Conservation (phyloP, 2,888 invertebrate genomes). For the Pseudeuparius sepicola region DNA sequence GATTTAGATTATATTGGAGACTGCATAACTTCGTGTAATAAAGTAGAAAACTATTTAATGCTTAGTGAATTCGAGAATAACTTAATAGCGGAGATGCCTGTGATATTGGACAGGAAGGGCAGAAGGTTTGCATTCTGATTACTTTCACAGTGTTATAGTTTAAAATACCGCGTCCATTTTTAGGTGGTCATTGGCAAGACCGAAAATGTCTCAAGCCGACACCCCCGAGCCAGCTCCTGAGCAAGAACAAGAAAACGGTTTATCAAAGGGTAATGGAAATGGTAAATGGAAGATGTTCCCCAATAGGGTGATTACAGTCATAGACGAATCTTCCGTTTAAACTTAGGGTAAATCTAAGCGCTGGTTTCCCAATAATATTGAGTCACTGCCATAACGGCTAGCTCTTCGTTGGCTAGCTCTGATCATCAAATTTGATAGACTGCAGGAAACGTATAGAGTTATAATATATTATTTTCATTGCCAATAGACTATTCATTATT, state of each 20-base stretch:
- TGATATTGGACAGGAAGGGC: constrained; percentile 59
- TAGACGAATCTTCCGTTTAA: constrained; percentile 61
- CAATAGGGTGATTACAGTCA: constrained; percentile 65
- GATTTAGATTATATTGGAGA: constrained; percentile 72
- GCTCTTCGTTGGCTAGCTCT: no score
- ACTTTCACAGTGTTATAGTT: not conserved
- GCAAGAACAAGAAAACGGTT: constrained; percentile 43
- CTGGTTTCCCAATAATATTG: no score
- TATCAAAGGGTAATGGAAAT: constrained; percentile 32
- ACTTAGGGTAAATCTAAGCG: no score
- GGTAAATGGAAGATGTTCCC: constrained; percentile 38
- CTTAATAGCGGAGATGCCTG: constrained; percentile 67
- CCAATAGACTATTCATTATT: no score
- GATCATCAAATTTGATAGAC: no score
- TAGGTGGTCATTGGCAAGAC: constrained; percentile 59
- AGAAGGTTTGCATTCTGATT: constrained; percentile 37
- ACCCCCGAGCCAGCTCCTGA: constrained; percentile 40
- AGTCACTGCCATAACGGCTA: no score
- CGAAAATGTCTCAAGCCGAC: constrained; percentile 39
- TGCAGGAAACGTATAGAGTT: no score
- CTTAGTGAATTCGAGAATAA: constrained; percentile 80
- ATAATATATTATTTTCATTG: no score
- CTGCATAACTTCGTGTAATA: constrained; percentile 77
- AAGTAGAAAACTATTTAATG: constrained; percentile 79
- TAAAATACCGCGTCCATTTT: not conserved